Conservation (phyloP, 1,140 invertebrate genomes). For the Dufourea novaeangliae region DNA sequence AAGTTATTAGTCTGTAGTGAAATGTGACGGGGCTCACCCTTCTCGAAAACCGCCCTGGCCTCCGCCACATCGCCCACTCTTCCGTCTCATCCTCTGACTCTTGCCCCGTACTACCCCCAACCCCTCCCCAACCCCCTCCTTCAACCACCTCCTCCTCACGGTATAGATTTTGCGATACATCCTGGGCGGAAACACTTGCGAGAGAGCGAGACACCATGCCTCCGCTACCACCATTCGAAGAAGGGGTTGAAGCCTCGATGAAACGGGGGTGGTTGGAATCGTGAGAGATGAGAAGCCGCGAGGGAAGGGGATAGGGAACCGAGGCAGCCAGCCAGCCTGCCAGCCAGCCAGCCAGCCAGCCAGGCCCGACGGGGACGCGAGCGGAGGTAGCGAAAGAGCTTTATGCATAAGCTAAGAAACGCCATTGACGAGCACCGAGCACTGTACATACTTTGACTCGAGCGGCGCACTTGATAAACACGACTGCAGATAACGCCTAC, state of each 20-base stretch:
- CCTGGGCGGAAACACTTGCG: conserved; percentile 72
- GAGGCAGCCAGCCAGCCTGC: conserved; percentile 10
- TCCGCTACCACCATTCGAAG: conserved; percentile 56
- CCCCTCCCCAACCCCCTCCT: background rate
- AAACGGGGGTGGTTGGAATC: conserved; percentile 59
- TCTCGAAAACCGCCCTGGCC: conserved; percentile 74
- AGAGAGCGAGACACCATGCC: conserved; percentile 65
- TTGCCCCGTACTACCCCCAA: conserved; percentile 33
- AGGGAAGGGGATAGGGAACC: conserved; percentile 47
- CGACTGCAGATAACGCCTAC: conserved; percentile 47
- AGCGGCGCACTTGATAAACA: conserved; percentile 73
- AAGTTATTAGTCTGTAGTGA: conserved; percentile 83
- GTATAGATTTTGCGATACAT: conserved; percentile 81
- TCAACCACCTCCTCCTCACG: conserved; percentile 47
- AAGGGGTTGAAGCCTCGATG: conserved; percentile 67
- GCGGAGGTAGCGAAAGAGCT: conserved; percentile 73
- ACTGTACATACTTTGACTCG: conserved; percentile 64
- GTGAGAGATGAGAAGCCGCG: conserved; percentile 58
- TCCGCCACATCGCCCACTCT: conserved; percentile 66
- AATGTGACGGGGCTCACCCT: conserved; percentile 81
- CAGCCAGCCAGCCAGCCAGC: conserved; percentile 29
- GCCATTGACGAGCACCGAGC: conserved; percentile 72
- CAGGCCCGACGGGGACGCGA: conserved; percentile 43
- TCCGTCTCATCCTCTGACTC: conserved; percentile 52
- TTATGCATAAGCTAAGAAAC: conserved; percentile 81